Conservation (phyloP, 2,888 invertebrate genomes). For the Neoaliturus tenellus region DNA sequence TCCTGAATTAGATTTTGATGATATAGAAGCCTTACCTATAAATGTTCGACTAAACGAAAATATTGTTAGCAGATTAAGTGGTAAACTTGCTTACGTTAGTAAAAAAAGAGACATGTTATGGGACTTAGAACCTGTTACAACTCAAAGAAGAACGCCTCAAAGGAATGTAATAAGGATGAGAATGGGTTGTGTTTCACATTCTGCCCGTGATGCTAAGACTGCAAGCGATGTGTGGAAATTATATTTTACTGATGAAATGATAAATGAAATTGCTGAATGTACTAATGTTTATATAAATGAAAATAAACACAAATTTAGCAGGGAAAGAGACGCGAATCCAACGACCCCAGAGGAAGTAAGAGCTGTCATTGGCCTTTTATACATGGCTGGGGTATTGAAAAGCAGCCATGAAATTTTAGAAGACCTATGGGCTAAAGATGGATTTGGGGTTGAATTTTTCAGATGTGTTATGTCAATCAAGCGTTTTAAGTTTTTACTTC, state of each 20-base stretch:
- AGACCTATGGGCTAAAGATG: background rate
- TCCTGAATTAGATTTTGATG: background rate
- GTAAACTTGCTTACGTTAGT: constrained; percentile 11
- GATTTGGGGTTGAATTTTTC: background rate
- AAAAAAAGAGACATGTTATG: constrained; percentile 4
- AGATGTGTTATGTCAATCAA: background rate
- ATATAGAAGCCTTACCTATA: constrained; percentile 2
- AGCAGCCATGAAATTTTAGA: background rate
- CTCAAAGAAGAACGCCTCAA: background rate
- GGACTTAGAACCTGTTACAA: background rate
- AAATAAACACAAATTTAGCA: constrained; percentile 3
- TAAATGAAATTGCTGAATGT: background rate
- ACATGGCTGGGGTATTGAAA: background rate
- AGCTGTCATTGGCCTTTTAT: background rate
- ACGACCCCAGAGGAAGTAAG: background rate
- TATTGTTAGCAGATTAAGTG: constrained; percentile 11
- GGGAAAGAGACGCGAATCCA: constrained; percentile 3
- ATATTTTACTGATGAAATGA: background rate
- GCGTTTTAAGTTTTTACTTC: constrained; percentile 1
- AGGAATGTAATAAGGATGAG: background rate
- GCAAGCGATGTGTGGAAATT: background rate
- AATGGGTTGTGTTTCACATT: constrained; percentile 7
- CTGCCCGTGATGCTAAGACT: background rate
- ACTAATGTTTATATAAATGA: background rate
- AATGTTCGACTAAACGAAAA: background rate